A percentile compares a stretch with the other conserved stretches of the same genome.
Conservation (phyloP, 2,888 invertebrate genomes). For the Hyles lineata region DNA sequence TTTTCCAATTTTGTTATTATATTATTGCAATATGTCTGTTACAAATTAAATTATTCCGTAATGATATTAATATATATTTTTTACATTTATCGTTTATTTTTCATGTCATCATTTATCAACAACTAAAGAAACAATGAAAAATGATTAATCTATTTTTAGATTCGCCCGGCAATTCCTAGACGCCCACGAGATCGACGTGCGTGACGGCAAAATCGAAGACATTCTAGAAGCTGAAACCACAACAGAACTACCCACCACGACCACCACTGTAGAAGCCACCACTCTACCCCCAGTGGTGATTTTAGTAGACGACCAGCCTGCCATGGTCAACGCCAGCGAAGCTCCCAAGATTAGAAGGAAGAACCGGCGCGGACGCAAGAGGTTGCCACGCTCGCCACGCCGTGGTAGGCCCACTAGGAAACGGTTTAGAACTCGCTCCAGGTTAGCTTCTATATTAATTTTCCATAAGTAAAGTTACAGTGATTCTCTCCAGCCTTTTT, state of each 20-base stretch:
- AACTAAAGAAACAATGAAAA: not conserved
- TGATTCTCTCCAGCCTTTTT: too few species aligned
- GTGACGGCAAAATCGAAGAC: constrained; percentile 73
- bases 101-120: not conserved
- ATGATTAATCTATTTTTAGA: constrained; percentile 50
- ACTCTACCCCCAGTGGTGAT: constrained; percentile 74
- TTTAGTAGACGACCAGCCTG: constrained; percentile 78
- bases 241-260: constrained; percentile 61
- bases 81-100: too few species aligned
- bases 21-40: too few species aligned
- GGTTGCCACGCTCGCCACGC: constrained; percentile 74
- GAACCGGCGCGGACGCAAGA: constrained; percentile 69
- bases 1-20: too few species aligned
- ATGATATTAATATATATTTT: too few species aligned
- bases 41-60: too few species aligned
- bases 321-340: constrained; percentile 64
- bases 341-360: constrained; percentile 65
- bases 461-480: too few species aligned
- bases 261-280: constrained; percentile 60
- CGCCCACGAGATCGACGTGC: constrained; percentile 83
- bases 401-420: constrained; percentile 78
- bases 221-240: constrained; percentile 68
- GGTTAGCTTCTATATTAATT: constrained; percentile 43
- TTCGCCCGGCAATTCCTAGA: constrained; percentile 90
- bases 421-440: constrained; percentile 78